Conservation (phyloP, 2,888 invertebrate species). For the Sarcophaga carnaria region DNA sequence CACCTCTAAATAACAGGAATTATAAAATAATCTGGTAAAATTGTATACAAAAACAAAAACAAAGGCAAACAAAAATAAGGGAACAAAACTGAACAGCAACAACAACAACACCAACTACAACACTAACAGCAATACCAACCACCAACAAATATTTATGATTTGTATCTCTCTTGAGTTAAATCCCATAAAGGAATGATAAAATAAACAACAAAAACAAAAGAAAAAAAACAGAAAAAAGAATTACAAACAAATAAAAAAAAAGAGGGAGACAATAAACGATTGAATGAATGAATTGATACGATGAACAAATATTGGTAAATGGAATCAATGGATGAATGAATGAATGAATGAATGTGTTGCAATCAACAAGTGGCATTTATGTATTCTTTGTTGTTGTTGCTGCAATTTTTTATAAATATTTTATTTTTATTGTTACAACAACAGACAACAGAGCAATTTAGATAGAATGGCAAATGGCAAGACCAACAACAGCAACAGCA, state of each 20-base stretch:
- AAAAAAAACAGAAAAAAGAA: neutral
- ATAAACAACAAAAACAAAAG: neutral
- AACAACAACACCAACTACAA: neutral
- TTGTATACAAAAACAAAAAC: neutral
- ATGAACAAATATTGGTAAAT: slow-evolving; percentile 61
- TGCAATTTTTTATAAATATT: slow-evolving; percentile 40
- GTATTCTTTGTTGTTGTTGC: slow-evolving; percentile 9
- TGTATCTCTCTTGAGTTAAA: slow-evolving; percentile 35
- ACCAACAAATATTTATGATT: slow-evolving; percentile 57
- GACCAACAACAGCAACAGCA: slow-evolving; percentile 7
- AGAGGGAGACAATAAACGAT: slow-evolving; percentile 35
- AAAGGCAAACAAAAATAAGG: neutral
- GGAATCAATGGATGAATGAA: slow-evolving; percentile 47
- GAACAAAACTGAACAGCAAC: slow-evolving; percentile 8
- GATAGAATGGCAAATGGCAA: slow-evolving; percentile 54
- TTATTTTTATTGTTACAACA: slow-evolving; percentile 62
- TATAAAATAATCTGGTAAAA: slow-evolving; percentile 60
- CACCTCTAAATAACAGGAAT: slow-evolving; percentile 69
- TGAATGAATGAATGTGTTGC: slow-evolving; percentile 5
- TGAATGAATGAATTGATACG: neutral
- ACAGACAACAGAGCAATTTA: slow-evolving; percentile 65
- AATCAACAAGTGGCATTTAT: slow-evolving; percentile 66
- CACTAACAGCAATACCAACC: neutral
- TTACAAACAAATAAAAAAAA: slow-evolving; percentile 3
- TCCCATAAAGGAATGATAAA: slow-evolving; percentile 34